phyloP scores from a whole-genome alignment of 2,888 invertebrate species.

The Leucania comma region DNA sequence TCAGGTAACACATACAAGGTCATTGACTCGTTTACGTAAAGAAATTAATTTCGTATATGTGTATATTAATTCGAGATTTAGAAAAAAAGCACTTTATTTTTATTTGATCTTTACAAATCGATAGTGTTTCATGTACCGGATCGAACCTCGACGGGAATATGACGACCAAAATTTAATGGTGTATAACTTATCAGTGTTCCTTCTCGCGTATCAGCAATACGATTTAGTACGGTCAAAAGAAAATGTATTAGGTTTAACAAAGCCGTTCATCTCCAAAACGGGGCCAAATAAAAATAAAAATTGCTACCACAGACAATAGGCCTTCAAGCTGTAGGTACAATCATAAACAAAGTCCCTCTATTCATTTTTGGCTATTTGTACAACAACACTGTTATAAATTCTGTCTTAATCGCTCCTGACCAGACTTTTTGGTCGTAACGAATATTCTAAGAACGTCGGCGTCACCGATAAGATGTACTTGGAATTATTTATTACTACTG shows the following conservation, averaged over 20 bases:
- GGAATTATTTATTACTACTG: conserved; percentile 47
- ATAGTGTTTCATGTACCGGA: too few relatives aligned
- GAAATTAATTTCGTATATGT: too few relatives aligned
- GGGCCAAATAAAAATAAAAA: conserved; percentile 9
- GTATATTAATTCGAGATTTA: too few relatives aligned
- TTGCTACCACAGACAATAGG: conserved; percentile 3
- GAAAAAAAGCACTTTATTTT: too few relatives aligned
- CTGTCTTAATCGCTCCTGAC: conserved; percentile 47
- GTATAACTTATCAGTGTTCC: too few relatives aligned
- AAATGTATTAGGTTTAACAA: not conserved
- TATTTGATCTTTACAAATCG: too few relatives aligned
- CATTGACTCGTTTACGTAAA: too few relatives aligned
- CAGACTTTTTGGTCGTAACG: conserved; percentile 42
- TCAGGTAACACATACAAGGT: too few relatives aligned
- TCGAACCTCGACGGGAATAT: too few relatives aligned
- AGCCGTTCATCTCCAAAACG: not conserved
- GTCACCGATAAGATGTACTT: conserved; percentile 40
- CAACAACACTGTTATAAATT: conserved; percentile 56
- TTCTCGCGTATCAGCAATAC: not conserved
- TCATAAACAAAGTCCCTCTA: conserved; percentile 30
- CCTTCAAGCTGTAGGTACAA: not conserved
- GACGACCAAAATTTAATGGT: too few relatives aligned
- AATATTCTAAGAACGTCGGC: conserved; percentile 35
- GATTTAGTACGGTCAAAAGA: not conserved
- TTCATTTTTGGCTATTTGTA: conserved; percentile 34